These are phyloP conservation scores for Marmota monax DNA, from an alignment of 2,113 vertebrate species.

Conservation along the genomic window DNA sequence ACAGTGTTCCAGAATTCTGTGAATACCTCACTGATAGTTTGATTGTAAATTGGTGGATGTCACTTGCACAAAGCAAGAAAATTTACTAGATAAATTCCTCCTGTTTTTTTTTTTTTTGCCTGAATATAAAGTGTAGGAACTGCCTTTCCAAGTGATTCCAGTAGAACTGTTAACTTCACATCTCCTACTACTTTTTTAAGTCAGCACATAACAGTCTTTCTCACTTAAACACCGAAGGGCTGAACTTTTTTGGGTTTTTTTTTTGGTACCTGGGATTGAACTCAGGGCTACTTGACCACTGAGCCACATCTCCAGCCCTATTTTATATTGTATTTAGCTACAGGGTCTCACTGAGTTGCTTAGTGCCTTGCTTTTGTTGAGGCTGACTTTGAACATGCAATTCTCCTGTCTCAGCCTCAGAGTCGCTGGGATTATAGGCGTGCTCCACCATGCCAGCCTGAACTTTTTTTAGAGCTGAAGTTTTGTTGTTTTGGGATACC, in stretches of 20 bases:
- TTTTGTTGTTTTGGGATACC: conserved; percentile 59
- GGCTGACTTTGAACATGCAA: too few relatives aligned
- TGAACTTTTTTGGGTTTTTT: neutral
- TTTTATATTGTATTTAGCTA: too few relatives aligned
- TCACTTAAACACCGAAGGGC: conserved; percentile 4
- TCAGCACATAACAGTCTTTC: neutral
- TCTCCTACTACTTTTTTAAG: neutral
- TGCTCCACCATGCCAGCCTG: too few relatives aligned
- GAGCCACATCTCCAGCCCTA: too few relatives aligned
- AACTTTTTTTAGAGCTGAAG: neutral
- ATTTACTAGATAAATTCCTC: neutral
- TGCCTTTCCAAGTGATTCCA: neutral
- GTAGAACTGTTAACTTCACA: neutral
- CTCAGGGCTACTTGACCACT: too few relatives aligned
- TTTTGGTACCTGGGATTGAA: too few relatives aligned
- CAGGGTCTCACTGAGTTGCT: too few relatives aligned
- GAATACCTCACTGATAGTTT: neutral
- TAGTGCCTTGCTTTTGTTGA: too few relatives aligned
- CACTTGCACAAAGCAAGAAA: neutral
- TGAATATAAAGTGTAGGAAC: neutral
- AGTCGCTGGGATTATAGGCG: too few relatives aligned
- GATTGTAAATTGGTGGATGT: neutral
- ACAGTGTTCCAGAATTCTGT: conserved; percentile 26
- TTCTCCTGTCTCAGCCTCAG: too few relatives aligned
- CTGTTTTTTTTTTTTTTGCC: neutral